A percentile compares a stretch with the other conserved stretches of the same genome.
Conservation (phyloP, 2,797 vertebrate species). For the Poeciliopsis gracilis region DNA sequence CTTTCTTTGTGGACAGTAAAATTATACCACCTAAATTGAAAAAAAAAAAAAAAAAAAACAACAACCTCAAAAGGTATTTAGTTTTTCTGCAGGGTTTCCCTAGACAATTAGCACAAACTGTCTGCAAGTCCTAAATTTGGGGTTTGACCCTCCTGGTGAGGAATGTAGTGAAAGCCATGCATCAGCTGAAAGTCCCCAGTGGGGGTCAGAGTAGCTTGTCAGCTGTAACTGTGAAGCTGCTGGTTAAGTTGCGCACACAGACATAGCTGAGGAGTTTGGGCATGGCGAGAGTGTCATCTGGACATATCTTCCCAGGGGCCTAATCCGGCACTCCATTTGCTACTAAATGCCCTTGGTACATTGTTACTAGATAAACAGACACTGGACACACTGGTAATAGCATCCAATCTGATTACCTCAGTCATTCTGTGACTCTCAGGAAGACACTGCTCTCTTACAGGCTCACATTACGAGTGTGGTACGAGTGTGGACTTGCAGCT, state of each 20-base stretch:
- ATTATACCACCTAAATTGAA: background rate
- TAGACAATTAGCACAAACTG: conserved; percentile 46
- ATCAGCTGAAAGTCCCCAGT: conserved; percentile 73
- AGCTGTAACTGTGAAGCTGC: conserved; percentile 77
- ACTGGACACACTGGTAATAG: conserved; percentile 75
- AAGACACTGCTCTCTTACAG: conserved; percentile 60
- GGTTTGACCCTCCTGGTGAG: conserved; percentile 55
- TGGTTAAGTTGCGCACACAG: conserved; percentile 77
- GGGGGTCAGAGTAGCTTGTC: conserved; percentile 74
- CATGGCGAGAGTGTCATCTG: conserved; percentile 84
- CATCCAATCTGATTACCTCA: conserved; percentile 76
- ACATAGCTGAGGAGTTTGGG: conserved; percentile 82
- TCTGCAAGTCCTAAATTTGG: conserved; percentile 64
- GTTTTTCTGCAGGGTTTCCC: conserved; percentile 3
- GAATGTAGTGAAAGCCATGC: conserved; percentile 78
- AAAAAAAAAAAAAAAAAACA: background rate
- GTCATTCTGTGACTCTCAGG: conserved; percentile 67
- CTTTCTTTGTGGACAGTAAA: background rate
- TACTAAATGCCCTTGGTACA: conserved; percentile 84
- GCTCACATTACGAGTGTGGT: conserved; percentile 53
- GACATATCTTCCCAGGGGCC: conserved; percentile 78
- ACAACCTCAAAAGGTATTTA: background rate
- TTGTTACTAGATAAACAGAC: conserved; percentile 87
- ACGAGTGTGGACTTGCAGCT: conserved; percentile 48
- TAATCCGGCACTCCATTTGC: conserved; percentile 84